Conservation (phyloP, 2,113 vertebrate species). For the Chauna torquata region DNA sequence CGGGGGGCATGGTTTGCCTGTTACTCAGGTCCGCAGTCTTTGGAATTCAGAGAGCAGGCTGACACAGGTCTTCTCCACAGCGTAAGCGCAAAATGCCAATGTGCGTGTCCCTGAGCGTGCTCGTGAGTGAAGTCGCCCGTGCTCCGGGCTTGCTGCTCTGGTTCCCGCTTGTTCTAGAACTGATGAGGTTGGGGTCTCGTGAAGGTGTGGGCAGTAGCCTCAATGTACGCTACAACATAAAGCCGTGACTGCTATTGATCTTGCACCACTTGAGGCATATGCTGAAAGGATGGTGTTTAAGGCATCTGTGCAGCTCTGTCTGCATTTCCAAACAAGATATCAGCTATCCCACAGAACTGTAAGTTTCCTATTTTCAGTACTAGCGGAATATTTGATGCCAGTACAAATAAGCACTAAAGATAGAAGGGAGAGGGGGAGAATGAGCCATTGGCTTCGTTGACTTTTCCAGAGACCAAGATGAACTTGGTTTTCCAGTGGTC, state of each 20-base stretch:
- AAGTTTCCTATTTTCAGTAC: background rate
- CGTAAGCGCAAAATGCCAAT: fast-evolving
- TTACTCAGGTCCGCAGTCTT: fast-evolving
- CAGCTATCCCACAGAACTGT: background rate
- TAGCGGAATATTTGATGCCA: conserved; percentile 27
- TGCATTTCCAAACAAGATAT: background rate
- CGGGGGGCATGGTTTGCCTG: fast-evolving
- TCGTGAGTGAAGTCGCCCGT: fast-evolving
- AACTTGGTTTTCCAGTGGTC: background rate
- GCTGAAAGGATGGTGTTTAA: fast-evolving
- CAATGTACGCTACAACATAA: fast-evolving
- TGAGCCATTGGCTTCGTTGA: background rate
- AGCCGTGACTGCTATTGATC: background rate
- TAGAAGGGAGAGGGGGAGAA: background rate
- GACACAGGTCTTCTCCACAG: background rate
- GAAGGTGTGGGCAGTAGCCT: fast-evolving
- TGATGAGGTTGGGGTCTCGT: background rate
- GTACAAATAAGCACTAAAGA: conserved; percentile 35
- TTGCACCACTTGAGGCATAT: fast-evolving
- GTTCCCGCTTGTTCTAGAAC: background rate
- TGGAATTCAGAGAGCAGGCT: background rate
- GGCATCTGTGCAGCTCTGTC: fast-evolving
- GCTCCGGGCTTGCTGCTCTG: background rate
- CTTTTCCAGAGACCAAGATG: conserved; percentile 9
- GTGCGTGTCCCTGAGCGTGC: fast-evolving